Base-by-base conservation (phyloP, 2,888 invertebrate species). In the Drosophila koepferae region DNA sequence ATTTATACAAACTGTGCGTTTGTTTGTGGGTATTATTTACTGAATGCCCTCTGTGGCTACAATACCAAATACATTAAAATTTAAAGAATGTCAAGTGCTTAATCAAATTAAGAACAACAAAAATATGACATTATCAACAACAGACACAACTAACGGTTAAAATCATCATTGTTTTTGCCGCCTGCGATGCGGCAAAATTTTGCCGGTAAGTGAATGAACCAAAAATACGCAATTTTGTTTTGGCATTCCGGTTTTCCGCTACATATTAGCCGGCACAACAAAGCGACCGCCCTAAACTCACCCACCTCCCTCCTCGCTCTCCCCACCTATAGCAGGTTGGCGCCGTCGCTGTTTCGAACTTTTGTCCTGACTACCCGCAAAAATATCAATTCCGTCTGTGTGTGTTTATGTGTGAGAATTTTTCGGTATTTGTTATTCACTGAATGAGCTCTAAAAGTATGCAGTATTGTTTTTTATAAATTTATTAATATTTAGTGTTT, bases 231-330 rank as follows among this genome's bases (percentile, higher is more conserved):
- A 66, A 56, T 74, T 74, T 74, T 76, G 72, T 80, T 81, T 69
- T 72, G 66, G 69, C 54, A 72, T 72, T 74, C 48, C 77, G 67
- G 36, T 60, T 68, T 82, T 74, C 67, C 40, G 34, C 48, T 44
- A 62, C 68, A 74, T 67, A 63, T 86, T 86, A 71, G 87, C 84
- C 84, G 84, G 84, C 85, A 85, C 70, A 85, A 85, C 87, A 85
- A 85, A 72, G 61, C 61, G 60, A 63, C 62, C 65, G 70, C n/a
- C 70, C 18, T 46, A 36, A 73, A 40, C 53, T 38, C 44, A 18
- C 53, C 60, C 56, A 46, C 36, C 54, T 20, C 20, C 2, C 46
- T 2, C 16, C 20, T 43, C 36, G 20, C 16, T 36, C n/a, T 28
- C 12, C 9, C 12, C 43, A 41, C 8, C n/a, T n/a, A 8, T 10